Conservation (phyloP, 92 coral and sea anemone species). For the Parazoanthus darwini region DNA sequence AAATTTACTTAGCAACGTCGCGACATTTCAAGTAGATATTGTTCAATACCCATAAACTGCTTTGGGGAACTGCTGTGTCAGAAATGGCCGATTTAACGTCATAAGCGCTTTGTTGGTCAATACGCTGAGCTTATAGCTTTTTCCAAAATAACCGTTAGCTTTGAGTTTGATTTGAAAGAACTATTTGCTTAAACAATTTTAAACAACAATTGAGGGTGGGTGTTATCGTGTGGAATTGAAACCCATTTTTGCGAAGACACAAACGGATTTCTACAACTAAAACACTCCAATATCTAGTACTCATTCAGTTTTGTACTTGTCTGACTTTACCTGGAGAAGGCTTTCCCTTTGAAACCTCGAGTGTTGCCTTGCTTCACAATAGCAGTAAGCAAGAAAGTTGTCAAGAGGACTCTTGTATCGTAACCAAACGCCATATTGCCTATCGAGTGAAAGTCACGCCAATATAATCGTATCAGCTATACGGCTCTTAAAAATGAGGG, state of each 20-base stretch:
- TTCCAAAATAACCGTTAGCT: neutral
- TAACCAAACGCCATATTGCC: neutral
- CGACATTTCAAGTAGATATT: neutral
- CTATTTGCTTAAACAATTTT: too few species aligned
- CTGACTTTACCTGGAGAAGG: neutral
- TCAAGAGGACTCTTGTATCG: neutral
- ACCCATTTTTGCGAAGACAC: too few species aligned
- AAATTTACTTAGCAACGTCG: too few species aligned
- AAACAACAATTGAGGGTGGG: too few species aligned
- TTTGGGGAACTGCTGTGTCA: neutral
- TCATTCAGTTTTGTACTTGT: too few species aligned
- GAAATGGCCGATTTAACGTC: neutral
- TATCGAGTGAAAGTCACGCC: neutral
- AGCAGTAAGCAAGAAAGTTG: neutral
- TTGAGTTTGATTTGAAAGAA: neutral
- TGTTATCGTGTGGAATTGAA: too few species aligned
- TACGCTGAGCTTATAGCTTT: neutral
- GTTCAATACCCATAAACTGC: neutral
- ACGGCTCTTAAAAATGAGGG: neutral
- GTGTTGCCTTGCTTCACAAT: neutral
- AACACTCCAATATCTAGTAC: too few species aligned
- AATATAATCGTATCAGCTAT: neutral
- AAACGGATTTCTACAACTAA: too few species aligned
- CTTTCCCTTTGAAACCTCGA: neutral
- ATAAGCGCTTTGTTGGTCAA: neutral